Evolutionary conservation across 2,113 vertebrate species (phyloP).

Genomic region (Ornithorhynchus anatinus): DNA sequence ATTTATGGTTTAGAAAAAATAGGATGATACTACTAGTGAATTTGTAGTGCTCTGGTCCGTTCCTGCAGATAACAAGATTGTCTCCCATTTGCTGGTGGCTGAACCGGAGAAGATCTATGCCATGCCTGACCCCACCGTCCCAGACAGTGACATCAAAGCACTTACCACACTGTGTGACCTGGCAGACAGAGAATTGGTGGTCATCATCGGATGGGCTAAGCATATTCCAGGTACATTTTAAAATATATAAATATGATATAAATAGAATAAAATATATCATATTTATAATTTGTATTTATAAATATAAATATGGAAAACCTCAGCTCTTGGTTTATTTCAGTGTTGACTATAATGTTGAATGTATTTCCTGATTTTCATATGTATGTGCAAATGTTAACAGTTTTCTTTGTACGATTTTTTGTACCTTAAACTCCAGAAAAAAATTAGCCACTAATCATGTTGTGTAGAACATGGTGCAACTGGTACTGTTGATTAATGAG

Average conservation of each 20-base stretch:
- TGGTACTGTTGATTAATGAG: no score
- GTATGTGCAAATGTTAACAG: not conserved
- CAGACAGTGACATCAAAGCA: constrained; percentile 98
- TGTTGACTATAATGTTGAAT: not conserved
- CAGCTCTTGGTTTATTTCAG: no score
- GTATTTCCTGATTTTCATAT: not conserved
- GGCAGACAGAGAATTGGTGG: constrained; percentile 96
- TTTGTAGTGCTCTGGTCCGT: constrained; percentile 62
- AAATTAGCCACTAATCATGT: no score
- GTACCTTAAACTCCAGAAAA: no score
- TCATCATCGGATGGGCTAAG: constrained; percentile 99
- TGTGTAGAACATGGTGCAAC: no score
- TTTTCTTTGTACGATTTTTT: not conserved
- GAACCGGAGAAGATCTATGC: constrained; percentile 99
- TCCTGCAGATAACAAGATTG: constrained; percentile 99
- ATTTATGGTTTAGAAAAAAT: constrained; percentile 6
- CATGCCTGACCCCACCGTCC: constrained; percentile 98
- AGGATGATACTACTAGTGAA: constrained; percentile 49
- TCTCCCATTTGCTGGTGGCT: constrained; percentile 98
- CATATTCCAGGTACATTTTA: constrained; percentile 92
- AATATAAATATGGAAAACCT: no score
- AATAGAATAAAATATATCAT: not conserved
- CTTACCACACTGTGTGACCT: constrained; percentile 98
- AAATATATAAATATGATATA: not conserved
- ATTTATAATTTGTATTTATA: not conserved